Evolutionary conservation across 2,113 vertebrate species (phyloP), one percentile per base, ranked within the genome.

Genomic region (Tauraco erythrolophus): DNA sequence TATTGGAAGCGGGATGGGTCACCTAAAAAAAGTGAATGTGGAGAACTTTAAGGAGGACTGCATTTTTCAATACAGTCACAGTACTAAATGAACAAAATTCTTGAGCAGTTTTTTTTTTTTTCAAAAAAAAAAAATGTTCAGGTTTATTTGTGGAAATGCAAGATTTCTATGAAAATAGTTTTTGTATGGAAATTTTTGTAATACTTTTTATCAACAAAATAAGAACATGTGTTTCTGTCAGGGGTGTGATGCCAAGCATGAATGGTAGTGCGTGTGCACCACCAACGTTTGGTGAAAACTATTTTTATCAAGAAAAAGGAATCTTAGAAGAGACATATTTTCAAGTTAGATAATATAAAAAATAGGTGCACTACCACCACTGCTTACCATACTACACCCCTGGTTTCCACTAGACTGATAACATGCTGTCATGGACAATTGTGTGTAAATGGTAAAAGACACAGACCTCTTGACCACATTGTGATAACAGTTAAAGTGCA

Each of bases 101-200:
- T 98, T 98, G 98, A 98, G 98, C 98, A 98, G 94, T 98, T 98
- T 98, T 98, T 98, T 97, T 95, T 97, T 95, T 97, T 95, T 8
- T 95, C 31, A 51, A 70, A 92, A 94, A 94, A 98, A 98, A 98
- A 99, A 98, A 98, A 98, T 98, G 98, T 99, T 99, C 98, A 99
- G 98, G 98, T 99, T 99, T 99, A 99, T 98, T 99, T 99, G 99
- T 99, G 98, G 98, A 99, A 99, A 99, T 99, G 98, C 99, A 99
- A 99, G 98, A 99, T 99, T 99, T 99, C 98, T 99, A 99, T 99
- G 98, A 98, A 99, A 99, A 99, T 99, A 98, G 98, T 99, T 99
- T 99, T 99, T 99, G 99, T 99, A 99, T 98, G 98, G 98, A 99
- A 98, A 99, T 98, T 98, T 99, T 99, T 99, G 98, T 99, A 99